These are phyloP conservation scores for Rhombomys opimus DNA, from an alignment of 2,113 vertebrate genomes.

Conservation along the genomic window DNA sequence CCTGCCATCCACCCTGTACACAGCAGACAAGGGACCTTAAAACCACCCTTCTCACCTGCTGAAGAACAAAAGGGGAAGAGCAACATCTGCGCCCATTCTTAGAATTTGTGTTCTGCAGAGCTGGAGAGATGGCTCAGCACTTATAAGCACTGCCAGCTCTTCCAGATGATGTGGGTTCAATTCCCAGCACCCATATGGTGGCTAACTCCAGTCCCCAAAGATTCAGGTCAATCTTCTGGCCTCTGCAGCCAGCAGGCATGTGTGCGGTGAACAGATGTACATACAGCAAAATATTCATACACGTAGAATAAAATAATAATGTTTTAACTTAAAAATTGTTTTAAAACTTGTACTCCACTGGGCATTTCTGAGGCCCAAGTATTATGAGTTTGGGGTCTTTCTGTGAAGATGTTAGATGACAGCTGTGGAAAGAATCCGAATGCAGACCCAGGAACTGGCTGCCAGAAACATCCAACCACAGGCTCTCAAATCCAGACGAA, in stretches of 20 bases:
- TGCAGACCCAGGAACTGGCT: neutral
- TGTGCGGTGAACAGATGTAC: neutral
- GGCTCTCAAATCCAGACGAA: neutral
- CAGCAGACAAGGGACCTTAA: neutral
- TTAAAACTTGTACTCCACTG: neutral
- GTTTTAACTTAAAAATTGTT: neutral
- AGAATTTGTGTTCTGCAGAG: neutral
- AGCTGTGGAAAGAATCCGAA: too few species aligned
- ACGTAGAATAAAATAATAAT: neutral
- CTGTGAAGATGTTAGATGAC: neutral
- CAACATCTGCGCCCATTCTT: neutral
- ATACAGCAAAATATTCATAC: neutral
- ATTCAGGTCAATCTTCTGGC: neutral
- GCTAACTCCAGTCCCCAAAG: neutral
- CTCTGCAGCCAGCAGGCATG: neutral
- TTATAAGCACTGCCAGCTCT: neutral
- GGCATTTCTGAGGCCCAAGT: fast-evolving
- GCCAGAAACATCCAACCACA: neutral
- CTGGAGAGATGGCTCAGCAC: neutral
- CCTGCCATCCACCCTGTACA: too few species aligned
- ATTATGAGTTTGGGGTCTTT: too few species aligned
- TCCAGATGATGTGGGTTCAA: neutral
- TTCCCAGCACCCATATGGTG: neutral
- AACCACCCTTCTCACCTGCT: fast-evolving
- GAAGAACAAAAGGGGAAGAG: fast-evolving